Conservation (phyloP, 2,888 invertebrate species). For the Scaptomyza reducta region DNA sequence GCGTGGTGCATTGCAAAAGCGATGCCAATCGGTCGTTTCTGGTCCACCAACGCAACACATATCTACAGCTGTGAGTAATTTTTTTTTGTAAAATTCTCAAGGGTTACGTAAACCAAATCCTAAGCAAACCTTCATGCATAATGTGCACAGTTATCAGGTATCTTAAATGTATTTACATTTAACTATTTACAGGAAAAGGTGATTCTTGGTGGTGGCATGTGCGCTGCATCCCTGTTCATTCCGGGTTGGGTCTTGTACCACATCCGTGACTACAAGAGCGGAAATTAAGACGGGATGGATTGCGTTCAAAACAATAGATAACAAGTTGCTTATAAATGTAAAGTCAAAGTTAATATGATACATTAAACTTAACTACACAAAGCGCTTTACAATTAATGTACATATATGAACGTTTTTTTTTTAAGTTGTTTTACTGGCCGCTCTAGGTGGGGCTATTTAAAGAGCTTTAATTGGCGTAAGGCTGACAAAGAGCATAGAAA, state of each 20-base stretch:
- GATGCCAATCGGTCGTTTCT: conserved; percentile 81
- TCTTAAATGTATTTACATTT: neutral
- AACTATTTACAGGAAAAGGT: conserved; percentile 78
- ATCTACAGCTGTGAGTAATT: conserved; percentile 81
- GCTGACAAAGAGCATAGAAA: neutral
- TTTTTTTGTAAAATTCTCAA: neutral
- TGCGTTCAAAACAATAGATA: conserved; percentile 24
- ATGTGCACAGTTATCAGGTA: neutral
- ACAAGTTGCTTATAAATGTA: conserved; percentile 47
- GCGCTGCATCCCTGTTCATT: conserved; percentile 70
- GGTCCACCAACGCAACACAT: conserved; percentile 82
- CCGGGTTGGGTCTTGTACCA: conserved; percentile 83
- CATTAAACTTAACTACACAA: conserved; percentile 42
- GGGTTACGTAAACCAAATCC: conserved; percentile 75
- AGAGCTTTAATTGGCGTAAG: neutral
- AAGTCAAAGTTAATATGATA: conserved; percentile 46
- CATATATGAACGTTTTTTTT: neutral
- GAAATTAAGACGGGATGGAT: conserved; percentile 64
- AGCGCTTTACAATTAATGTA: conserved; percentile 15
- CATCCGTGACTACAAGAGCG: conserved; percentile 81
- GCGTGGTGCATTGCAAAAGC: conserved; percentile 79
- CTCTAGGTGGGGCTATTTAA: neutral
- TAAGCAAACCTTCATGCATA: neutral
- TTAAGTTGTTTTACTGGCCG: neutral
- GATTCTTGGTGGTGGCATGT: conserved; percentile 82